Base-by-base conservation (phyloP, 2,113 vertebrate genomes). In the Ceyx margarethae region DNA sequence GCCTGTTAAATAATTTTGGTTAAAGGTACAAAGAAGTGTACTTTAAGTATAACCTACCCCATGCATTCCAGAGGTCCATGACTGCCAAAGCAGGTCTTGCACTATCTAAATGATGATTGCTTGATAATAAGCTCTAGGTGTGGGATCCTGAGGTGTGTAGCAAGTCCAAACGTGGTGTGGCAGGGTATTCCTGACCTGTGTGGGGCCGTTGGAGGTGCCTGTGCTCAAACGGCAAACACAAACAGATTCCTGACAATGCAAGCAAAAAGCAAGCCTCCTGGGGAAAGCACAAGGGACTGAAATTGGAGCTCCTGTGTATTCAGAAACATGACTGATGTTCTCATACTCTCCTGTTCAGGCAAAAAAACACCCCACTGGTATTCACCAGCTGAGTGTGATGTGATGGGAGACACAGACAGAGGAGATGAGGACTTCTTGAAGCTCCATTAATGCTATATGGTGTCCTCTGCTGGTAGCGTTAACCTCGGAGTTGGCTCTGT, bases 391-490 rank as follows among this genome's bases (percentile, higher is more conserved):
- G 81, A 58, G 42, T 11, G 37, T 1, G 19, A 51, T 81, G 43
- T 69, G 81, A 42, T 53, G 72, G 77, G 20, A 80, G 60, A 89
- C 67, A 11, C 33, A 31, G 42, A 26, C 9, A 0, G 4, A 17
- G 15, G 69, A 75, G 66, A 66, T 76, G 69, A 91, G 53, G 50
- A 42, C 54, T 76, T 57, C 61, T 50, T 79, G 61, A 50, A 65
- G 65, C 66, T 91, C 45, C 33, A 2, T 57, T 35, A 46, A 29
- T 68, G 90, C 69, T 71, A 6, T 74, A 37, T 86, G 81, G 61
- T 90, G 90, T 94, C 73, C 90, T 91, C 73, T 91, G 82, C 93
- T 91, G 82, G 87, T 53, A 45, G 80, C 17, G 17, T 66, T 85
- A 48, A 75, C 89, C 90, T 91, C 10, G 0, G 48, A 82, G 56